Percentiles rank a stretch among this genome's conserved stretches.
phyloP scores from a whole-genome alignment of 2,888 invertebrate species.

The Alitta virens region DNA sequence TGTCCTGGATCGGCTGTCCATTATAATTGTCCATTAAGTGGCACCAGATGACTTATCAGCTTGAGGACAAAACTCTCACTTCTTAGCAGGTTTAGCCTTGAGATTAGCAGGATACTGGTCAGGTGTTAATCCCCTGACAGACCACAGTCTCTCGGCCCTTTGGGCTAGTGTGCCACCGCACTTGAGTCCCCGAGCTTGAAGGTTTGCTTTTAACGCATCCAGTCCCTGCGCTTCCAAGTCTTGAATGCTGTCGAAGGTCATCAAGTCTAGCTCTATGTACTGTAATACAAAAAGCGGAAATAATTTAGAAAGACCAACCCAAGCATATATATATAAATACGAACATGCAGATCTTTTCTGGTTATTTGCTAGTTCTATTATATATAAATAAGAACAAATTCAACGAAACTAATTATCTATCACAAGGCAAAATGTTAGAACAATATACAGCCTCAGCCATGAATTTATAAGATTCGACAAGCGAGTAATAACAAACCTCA shows the following conservation, averaged over 20 bases:
- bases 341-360: too few species aligned
- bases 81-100: slow-evolving; percentile 42
- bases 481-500: neutral
- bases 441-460: too few species aligned
- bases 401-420: too few species aligned
- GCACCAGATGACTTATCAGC: too few species aligned
- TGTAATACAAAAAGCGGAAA: neutral
- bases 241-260: slow-evolving; percentile 30
- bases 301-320: neutral
- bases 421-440: too few species aligned
- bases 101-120: slow-evolving; percentile 49
- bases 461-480: neutral
- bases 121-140: slow-evolving; percentile 50
- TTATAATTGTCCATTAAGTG: too few species aligned
- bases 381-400: too few species aligned
- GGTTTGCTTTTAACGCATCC: slow-evolving; percentile 53
- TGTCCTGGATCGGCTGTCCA: too few species aligned
- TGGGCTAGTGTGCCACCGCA: slow-evolving; percentile 60
- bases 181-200: slow-evolving; percentile 57
- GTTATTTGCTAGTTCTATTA: too few species aligned
- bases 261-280: slow-evolving; percentile 30
- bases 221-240: slow-evolving; percentile 55
- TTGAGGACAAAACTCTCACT: too few species aligned
- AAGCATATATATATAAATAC: too few species aligned
- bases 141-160: slow-evolving; percentile 57